Base-by-base conservation (phyloP, 2,797 vertebrate species). In the Zenarchopterus dispar region DNA sequence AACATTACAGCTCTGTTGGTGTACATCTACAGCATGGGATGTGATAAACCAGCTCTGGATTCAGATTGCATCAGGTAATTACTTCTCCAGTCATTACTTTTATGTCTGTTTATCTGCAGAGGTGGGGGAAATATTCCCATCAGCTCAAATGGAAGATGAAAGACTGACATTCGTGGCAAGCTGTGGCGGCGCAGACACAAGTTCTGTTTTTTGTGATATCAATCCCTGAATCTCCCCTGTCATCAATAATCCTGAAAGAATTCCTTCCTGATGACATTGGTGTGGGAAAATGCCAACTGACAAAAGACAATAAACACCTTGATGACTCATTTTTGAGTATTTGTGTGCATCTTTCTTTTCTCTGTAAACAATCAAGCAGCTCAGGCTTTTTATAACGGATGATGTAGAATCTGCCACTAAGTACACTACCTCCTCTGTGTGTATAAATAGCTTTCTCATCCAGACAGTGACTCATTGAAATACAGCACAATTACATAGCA, bases 31-130 rank as follows among this genome's bases (percentile, higher is more conserved):
- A 41, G 15, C 43, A 31, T 49, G n/a, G 49, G 58, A 61, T 52
- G 48, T 1, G 2, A 75, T 58, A 43, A 63, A 82, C 74, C 70
- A 70, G 66, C 53, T 53, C 43, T 9, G 49, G 6, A 62, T 69
- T 70, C 65, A 73, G 80, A 84, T 84, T 28, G 48, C 42, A 88
- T 86, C 76, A 60, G 62, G 67, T 83, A 88, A 89, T 85, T 83
- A 78, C 78, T 5, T 69, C 62, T 62, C 19, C 62, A 59, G 62
- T 62, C 76, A 31, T 80, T 71, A 76, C 78, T 85, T 83, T 84
- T 74, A 74, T 77, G 80, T 77, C 43, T 44, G 43, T 63, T 74
- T 73, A 80, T 77, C 80, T 63, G 44, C 68, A 1, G 23, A 75
- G 80, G 76, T 68, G 71, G 54, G 54, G 50, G 28, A 79, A 78